Evolutionary conservation across 1,140 invertebrate species (phyloP).

Genomic region (Diprion similis): DNA sequence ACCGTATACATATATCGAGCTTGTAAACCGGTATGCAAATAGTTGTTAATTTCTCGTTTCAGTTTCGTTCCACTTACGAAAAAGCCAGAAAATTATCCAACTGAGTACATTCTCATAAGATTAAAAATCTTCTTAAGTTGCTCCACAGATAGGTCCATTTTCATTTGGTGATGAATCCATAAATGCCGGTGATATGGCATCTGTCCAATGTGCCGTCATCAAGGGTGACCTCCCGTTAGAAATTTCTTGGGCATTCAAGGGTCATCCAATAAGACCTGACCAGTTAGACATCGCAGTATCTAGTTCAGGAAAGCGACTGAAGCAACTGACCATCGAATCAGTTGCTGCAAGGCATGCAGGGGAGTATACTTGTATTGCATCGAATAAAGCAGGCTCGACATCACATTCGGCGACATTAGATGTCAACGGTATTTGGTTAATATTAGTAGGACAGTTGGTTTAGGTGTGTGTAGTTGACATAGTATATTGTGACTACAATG

Average conservation of each 20-base stretch:
- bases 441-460: slow-evolving; percentile 36
- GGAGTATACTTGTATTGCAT: slow-evolving; percentile 76
- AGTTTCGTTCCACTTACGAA: slow-evolving; percentile 12
- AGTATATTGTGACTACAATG: slow-evolving; percentile 14
- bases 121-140: slow-evolving; percentile 51
- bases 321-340: slow-evolving; percentile 74
- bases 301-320: slow-evolving; percentile 73
- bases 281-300: slow-evolving; percentile 67
- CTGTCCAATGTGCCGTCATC: slow-evolving; percentile 64
- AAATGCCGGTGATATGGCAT: slow-evolving; percentile 67
- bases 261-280: slow-evolving; percentile 54
- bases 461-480: slow-evolving; percentile 40
- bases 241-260: slow-evolving; percentile 70
- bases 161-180: slow-evolving; percentile 64
- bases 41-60: no score
- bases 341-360: slow-evolving; percentile 74
- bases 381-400: slow-evolving; percentile 69
- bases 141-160: slow-evolving; percentile 68
- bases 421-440: slow-evolving; percentile 71
- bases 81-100: not conserved
- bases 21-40: no score
- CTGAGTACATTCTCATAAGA: not conserved
- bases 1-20: no score
- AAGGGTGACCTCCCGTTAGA: slow-evolving; percentile 73
- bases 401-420: slow-evolving; percentile 72